A percentile compares a stretch with the other conserved stretches of the same genome.
Conservation (phyloP, 2,113 vertebrate species). For the Pristiophorus japonicus region DNA sequence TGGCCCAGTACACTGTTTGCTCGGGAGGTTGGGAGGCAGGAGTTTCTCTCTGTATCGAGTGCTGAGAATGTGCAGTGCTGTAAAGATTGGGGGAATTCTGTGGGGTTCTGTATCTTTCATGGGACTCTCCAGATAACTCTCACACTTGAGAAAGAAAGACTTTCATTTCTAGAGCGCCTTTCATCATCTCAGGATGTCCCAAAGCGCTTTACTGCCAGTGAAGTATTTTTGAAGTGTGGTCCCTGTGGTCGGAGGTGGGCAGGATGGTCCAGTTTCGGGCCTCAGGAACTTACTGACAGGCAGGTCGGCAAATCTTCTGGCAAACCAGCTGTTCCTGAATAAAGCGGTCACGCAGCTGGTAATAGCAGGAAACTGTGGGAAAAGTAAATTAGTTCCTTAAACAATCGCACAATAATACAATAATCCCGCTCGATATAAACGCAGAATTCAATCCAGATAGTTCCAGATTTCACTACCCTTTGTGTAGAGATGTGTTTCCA, state of each 20-base stretch:
- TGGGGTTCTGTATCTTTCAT: background rate
- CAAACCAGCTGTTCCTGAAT: conserved; percentile 65
- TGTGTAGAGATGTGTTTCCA: background rate
- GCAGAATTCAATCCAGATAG: background rate
- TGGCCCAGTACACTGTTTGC: background rate
- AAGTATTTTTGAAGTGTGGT: too few relatives aligned
- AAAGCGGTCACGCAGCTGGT: conserved; percentile 55
- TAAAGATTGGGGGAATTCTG: background rate
- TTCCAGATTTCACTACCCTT: background rate
- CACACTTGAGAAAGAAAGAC: background rate
- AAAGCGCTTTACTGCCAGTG: too few relatives aligned
- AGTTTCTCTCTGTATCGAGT: background rate
- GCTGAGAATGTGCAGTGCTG: background rate
- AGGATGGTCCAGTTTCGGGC: background rate
- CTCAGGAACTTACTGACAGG: conserved; percentile 59
- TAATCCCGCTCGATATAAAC: background rate
- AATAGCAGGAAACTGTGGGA: conserved; percentile 68
- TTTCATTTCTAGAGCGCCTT: too few relatives aligned
- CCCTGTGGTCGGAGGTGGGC: background rate
- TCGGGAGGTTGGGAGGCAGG: background rate
- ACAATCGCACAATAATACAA: background rate
- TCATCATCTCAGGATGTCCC: too few relatives aligned
- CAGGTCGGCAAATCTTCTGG: conserved; percentile 59
- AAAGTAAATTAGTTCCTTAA: background rate
- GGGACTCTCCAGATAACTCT: background rate